These are phyloP conservation scores for Exaiptasia diaphana DNA, from an alignment of 64 coral and sea anemone genomes.

Conservation along the genomic window DNA sequence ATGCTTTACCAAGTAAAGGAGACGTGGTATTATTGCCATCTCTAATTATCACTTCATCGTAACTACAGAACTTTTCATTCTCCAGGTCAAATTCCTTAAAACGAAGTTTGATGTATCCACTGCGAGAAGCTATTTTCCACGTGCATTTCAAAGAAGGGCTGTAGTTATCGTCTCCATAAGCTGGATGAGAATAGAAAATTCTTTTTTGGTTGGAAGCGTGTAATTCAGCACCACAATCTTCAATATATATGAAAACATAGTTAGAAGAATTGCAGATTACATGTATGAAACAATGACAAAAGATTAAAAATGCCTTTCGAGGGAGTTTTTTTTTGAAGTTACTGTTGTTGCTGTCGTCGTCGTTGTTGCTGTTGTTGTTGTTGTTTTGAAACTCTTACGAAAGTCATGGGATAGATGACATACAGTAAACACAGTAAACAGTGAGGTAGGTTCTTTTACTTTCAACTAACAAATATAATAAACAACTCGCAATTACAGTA, in stretches of 20 bases:
- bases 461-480: too few species aligned
- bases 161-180: constrained; percentile 72
- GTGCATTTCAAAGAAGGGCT: constrained; percentile 51
- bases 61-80: constrained; percentile 66
- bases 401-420: too few species aligned
- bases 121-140: constrained; percentile 65
- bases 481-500: too few species aligned
- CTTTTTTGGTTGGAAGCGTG: constrained; percentile 50
- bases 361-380: too few species aligned
- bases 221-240: constrained; percentile 78
- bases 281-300: too few species aligned
- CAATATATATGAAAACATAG: not conserved
- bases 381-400: too few species aligned
- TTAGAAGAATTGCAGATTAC: not conserved
- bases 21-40: constrained; percentile 62
- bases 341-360: too few species aligned
- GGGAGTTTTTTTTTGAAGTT: too few species aligned
- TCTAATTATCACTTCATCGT: constrained; percentile 62
- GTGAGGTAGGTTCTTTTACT: too few species aligned
- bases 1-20: constrained; percentile 51
- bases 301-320: too few species aligned
- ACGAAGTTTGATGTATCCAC: constrained; percentile 64
- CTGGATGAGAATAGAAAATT: constrained; percentile 73
- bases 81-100: constrained; percentile 89
- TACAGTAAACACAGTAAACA: too few species aligned